These are phyloP conservation scores for Tachysurus fulvidraco DNA, from an alignment of 2,113 vertebrate species.

Conservation along the genomic window DNA sequence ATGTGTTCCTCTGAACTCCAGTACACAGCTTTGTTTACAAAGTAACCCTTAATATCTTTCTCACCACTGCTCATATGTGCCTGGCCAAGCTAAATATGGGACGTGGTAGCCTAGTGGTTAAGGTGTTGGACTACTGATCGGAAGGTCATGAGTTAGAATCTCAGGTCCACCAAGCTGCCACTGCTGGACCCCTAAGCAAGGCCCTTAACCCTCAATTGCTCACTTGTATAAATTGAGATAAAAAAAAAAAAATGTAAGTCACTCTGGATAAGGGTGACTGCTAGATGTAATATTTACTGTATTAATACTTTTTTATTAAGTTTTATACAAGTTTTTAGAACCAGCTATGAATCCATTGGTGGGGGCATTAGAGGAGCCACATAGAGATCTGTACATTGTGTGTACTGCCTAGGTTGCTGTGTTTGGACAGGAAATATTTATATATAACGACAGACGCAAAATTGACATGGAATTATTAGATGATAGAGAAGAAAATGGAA, in stretches of 20 bases:
- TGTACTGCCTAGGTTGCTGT: conserved; percentile 6
- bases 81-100: not conserved
- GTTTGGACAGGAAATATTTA: not conserved
- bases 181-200: no score
- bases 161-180: no score
- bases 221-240: no score
- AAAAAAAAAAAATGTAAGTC: no score
- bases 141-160: no score
- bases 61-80: not conserved
- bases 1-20: not conserved
- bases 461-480: not conserved
- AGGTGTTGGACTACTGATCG: no score
- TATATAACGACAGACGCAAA: not conserved
- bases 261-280: no score
- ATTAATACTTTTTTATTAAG: no score
- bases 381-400: conserved; percentile 11
- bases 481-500: conserved; percentile 4
- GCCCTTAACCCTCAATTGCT: no score
- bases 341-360: conserved; percentile 9
- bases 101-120: no score
- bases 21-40: not conserved
- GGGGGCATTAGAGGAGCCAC: not conserved
- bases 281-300: no score
- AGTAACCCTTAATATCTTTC: not conserved
- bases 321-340: conserved; percentile 6